Conservation (phyloP, 1,140 invertebrate genomes). For the Pseudomyrmex cubaensis region DNA sequence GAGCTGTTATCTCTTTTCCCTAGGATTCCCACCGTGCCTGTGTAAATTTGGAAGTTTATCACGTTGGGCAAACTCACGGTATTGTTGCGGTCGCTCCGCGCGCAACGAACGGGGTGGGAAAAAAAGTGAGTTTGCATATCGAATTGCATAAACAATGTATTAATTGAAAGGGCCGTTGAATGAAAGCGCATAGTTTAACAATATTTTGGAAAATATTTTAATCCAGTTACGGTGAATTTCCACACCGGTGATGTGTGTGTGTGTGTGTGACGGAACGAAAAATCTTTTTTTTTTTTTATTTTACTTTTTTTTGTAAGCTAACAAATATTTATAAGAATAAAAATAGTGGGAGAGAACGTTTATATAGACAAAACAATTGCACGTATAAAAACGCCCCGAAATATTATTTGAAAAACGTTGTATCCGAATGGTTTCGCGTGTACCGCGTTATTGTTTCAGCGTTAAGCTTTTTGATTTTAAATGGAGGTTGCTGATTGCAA, state of each 20-base stretch:
- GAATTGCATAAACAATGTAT: conserved; percentile 61
- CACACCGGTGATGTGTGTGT: too few relatives aligned
- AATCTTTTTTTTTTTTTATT: conserved; percentile 2
- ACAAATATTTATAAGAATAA: conserved; percentile 43
- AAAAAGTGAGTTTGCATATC: conserved; percentile 56
- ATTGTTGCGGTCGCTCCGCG: conserved; percentile 43
- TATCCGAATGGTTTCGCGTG: neutral
- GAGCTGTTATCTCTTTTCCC: conserved; percentile 53
- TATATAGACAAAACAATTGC: conserved; percentile 33
- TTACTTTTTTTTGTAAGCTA: neutral
- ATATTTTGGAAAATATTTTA: conserved; percentile 55
- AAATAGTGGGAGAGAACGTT: conserved; percentile 4
- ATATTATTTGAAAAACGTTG: neutral
- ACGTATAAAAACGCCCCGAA: neutral
- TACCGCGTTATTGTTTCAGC: neutral
- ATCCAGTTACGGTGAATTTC: conserved; percentile 18
- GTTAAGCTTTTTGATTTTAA: neutral
- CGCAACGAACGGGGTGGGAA: conserved; percentile 11
- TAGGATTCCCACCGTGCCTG: conserved; percentile 33
- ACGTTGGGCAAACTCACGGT: conserved; percentile 54
- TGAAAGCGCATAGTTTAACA: conserved; percentile 57
- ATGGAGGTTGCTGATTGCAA: neutral
- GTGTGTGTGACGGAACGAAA: conserved; percentile 3
- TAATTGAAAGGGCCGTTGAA: conserved; percentile 55
- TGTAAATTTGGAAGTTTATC: conserved; percentile 62